Evolutionary conservation across 2,888 invertebrate species (phyloP).

Genomic region (Fragum fragum): DNA sequence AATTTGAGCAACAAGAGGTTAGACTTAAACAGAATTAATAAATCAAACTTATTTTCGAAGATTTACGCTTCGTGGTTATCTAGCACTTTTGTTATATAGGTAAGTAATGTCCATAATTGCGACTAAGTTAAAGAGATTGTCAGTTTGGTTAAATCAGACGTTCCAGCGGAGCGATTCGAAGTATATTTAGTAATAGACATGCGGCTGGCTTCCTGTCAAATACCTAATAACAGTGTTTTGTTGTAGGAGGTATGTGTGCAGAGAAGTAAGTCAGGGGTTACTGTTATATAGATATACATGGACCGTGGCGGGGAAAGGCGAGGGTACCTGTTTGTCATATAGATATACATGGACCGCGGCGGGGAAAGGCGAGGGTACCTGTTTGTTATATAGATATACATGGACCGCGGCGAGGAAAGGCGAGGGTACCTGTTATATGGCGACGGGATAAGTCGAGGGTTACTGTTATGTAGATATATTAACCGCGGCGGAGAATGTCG

Average conservation of each 20-base stretch:
- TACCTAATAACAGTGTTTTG: not conserved
- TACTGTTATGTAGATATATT: not conserved
- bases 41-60: too few relatives aligned
- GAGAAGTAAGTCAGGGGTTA: not conserved
- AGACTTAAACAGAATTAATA: too few relatives aligned
- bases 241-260: not conserved
- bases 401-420: not conserved
- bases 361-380: not conserved
- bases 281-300: slow-evolving; percentile 6
- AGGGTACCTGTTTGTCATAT: too few relatives aligned
- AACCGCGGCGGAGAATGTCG: not conserved
- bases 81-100: too few relatives aligned
- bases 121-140: too few relatives aligned
- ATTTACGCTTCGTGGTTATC: too few relatives aligned
- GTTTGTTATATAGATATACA: not conserved
- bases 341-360: not conserved
- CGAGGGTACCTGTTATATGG: not conserved
- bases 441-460: not conserved
- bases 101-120: too few relatives aligned
- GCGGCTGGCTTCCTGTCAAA: too few relatives aligned
- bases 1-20: too few relatives aligned
- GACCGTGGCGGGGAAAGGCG: not conserved
- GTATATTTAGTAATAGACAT: too few relatives aligned
- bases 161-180: too few relatives aligned
- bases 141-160: too few relatives aligned